Evolutionary conservation across 1,140 invertebrate genomes (phyloP), one percentile per base, ranked within the genome.

Genomic region (Yoshiicerus persimilis): DNA sequence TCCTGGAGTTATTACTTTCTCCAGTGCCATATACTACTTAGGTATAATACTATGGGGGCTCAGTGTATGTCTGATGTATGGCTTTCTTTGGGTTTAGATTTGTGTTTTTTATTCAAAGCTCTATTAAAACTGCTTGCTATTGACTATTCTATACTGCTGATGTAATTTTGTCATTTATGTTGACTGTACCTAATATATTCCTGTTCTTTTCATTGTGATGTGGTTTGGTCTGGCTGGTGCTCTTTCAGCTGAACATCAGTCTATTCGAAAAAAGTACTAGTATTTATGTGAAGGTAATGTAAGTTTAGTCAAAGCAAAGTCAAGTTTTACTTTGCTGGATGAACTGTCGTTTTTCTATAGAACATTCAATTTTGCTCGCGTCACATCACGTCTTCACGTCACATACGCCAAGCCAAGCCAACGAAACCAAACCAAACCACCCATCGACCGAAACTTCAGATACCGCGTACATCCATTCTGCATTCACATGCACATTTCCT

Each of bases 291-390:
- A n/a, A 16, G 4, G 8, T 56, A 4, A 11, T 47, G 1, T 3
- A 47, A 20, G 47, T 30, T 70, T 30, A 70, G 64, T 30, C 1
- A 16, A 56, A 56, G 47, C 5, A n/a, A 56, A 56, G 20, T 56
- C 16, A 20, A 5, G 20, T n/a, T n/a, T n/a, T n/a, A n/a, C 16
- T 56, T 56, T 56, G 39, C 39, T 3, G 47, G 47, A 56, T 56
- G 47, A 56, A 56, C 47, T 56, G 47, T 56, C 47, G 47, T n/a
- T 56, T 36, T 36, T 34, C 30, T 80, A 70, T 80, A n/a, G 30
- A 36, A 20, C 75, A 80, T 80, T 80, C 75, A 80, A 80, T 80
- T 80, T 80, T 80, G 75, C 75, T 80, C 75, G 75, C 75, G 75
- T 80, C 75, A 80, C 75, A 38, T 80, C 75, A 80, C 75, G 47